A percentile compares a stretch with the other conserved stretches of the same genome.
These are phyloP conservation scores for Tigriopus japonicus DNA, from an alignment of 1,140 invertebrate species.

Conservation along the genomic window DNA sequence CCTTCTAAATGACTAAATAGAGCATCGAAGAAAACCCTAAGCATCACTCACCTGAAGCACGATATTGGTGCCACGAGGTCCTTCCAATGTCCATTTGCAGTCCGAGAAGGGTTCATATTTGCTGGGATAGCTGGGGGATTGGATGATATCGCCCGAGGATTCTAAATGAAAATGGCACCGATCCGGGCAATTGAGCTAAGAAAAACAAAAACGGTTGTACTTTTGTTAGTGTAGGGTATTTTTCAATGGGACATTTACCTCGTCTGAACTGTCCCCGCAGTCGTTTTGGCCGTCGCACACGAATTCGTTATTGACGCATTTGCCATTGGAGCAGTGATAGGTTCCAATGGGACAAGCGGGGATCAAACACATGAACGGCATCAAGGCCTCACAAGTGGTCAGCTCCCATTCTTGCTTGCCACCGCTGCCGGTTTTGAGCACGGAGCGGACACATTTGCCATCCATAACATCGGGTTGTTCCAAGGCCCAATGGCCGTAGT, in stretches of 20 bases:
- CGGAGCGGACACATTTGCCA: slow-evolving; percentile 63
- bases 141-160: slow-evolving; percentile 80
- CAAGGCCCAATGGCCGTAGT: slow-evolving; percentile 74
- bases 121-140: slow-evolving; percentile 81
- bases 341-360: slow-evolving; percentile 73
- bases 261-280: slow-evolving; percentile 75
- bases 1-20: no score
- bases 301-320: slow-evolving; percentile 53
- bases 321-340: slow-evolving; percentile 77
- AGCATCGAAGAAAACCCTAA: no score
- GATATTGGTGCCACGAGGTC: slow-evolving; percentile 82
- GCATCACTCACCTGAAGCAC: slow-evolving; percentile 41
- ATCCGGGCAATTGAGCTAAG: slow-evolving; percentile 55
- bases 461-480: slow-evolving; percentile 59
- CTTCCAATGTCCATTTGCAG: slow-evolving; percentile 93
- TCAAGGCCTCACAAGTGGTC: slow-evolving; percentile 72
- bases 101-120: slow-evolving; percentile 72
- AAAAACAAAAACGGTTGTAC: no score
- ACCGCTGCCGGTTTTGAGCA: slow-evolving; percentile 24
- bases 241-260: slow-evolving; percentile 22
- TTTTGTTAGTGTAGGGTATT: no score
- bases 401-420: slow-evolving; percentile 64
- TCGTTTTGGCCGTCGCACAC: slow-evolving; percentile 37
- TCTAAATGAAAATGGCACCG: slow-evolving; percentile 78
- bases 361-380: slow-evolving; percentile 82